A percentile compares a stretch with the other conserved stretches of the same genome.
Conservation (phyloP, 2,113 vertebrate genomes). For the Neodon shergylaensis region DNA sequence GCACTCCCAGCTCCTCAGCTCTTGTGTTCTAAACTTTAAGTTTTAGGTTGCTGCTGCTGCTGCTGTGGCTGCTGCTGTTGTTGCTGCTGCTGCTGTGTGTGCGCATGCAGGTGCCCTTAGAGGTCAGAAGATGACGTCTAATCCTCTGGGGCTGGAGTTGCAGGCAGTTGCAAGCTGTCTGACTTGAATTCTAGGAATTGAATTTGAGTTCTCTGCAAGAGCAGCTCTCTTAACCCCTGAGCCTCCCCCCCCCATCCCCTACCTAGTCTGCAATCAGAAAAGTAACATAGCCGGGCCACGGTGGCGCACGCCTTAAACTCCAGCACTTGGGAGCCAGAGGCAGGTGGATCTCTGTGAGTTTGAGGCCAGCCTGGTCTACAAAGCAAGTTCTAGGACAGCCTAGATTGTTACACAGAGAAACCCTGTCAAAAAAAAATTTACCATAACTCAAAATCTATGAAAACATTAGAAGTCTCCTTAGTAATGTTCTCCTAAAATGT, state of each 20-base stretch:
- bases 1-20: background rate
- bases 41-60: too few relatives aligned
- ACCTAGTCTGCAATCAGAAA: background rate
- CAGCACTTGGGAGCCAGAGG: too few relatives aligned
- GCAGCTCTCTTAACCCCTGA: background rate
- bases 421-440: background rate
- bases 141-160: background rate
- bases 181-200: background rate
- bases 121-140: background rate
- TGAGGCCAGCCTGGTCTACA: too few relatives aligned
- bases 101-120: background rate
- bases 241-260: background rate
- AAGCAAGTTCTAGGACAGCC: too few relatives aligned
- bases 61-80: too few relatives aligned
- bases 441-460: background rate
- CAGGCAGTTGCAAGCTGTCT: background rate
- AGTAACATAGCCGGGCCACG: too few relatives aligned
- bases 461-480: background rate
- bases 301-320: too few relatives aligned
- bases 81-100: background rate
- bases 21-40: background rate
- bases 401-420: too few relatives aligned
- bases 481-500: background rate
- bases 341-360: too few relatives aligned
- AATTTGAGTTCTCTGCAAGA: background rate